These are phyloP conservation scores for Eilema caniola DNA, from an alignment of 2,888 invertebrate genomes.

Conservation along the genomic window DNA sequence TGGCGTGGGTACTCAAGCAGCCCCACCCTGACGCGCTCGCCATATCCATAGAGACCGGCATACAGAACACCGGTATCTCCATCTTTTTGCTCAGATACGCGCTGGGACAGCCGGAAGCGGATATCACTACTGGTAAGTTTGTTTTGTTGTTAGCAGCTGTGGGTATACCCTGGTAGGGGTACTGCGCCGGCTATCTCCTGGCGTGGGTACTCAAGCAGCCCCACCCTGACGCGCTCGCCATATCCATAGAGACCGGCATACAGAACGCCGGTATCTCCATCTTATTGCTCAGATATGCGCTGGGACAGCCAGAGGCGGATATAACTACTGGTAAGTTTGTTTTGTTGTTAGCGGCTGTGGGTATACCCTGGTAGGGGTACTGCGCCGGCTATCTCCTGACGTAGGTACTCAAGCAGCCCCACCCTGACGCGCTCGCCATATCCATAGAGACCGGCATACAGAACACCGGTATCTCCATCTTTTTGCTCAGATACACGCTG, in stretches of 20 bases:
- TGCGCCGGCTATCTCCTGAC: conserved; percentile 89
- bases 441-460: conserved; percentile 97
- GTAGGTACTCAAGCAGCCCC: conserved; percentile 87
- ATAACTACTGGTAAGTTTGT: conserved; percentile 91
- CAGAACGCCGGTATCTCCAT: conserved; percentile 98
- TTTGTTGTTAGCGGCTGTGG: conserved; percentile 89
- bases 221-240: conserved; percentile 91
- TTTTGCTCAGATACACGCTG: conserved; percentile 93
- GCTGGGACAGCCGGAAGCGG: conserved; percentile 94
- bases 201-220: conserved; percentile 89
- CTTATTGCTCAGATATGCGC: conserved; percentile 93
- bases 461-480: conserved; percentile 97
- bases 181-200: conserved; percentile 89
- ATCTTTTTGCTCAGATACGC: conserved; percentile 95
- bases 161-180: conserved; percentile 94
- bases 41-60: conserved; percentile 96
- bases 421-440: conserved; percentile 93
- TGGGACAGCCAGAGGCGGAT: conserved; percentile 95
- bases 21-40: conserved; percentile 91
- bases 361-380: conserved; percentile 94
- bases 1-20: conserved; percentile 88
- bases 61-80: conserved; percentile 97
- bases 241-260: conserved; percentile 96
- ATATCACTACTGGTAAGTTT: conserved; percentile 92
- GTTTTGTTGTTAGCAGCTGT: conserved; percentile 89